These are phyloP conservation scores for Aphaenogaster floridana DNA, from an alignment of 1,140 invertebrate species.

Conservation along the genomic window DNA sequence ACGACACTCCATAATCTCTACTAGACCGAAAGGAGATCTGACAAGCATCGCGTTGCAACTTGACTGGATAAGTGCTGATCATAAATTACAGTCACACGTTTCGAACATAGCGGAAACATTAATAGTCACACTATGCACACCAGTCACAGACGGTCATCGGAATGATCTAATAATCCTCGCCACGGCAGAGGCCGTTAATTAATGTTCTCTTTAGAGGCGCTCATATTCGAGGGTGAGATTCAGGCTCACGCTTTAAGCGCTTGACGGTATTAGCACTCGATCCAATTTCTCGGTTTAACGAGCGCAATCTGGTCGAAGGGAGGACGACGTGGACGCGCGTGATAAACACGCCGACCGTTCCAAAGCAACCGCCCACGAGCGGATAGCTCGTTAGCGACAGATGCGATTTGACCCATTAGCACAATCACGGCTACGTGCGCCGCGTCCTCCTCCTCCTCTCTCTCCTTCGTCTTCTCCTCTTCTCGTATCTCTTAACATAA, in stretches of 20 bases:
- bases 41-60: not conserved
- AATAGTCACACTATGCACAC: slow-evolving; percentile 24
- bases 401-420: slow-evolving; percentile 79
- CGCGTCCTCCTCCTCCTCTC: slow-evolving; percentile 10
- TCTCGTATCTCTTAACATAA: slow-evolving; percentile 50
- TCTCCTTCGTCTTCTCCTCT: not conserved
- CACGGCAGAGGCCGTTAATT: slow-evolving; percentile 21
- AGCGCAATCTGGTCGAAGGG: slow-evolving; percentile 38
- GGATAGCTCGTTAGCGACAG: slow-evolving; percentile 66
- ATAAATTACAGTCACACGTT: slow-evolving; percentile 21
- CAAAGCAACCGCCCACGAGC: slow-evolving; percentile 46
- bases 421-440: slow-evolving; percentile 71
- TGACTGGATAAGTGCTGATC: slow-evolving; percentile 8
- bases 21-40: too few relatives aligned
- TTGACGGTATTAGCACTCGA: slow-evolving; percentile 33
- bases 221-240: slow-evolving; percentile 28
- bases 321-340: slow-evolving; percentile 26
- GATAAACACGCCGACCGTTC: slow-evolving; percentile 27
- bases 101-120: slow-evolving; percentile 24
- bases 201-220: slow-evolving; percentile 23
- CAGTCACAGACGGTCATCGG: not conserved
- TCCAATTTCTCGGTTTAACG: slow-evolving; percentile 62
- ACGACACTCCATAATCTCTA: not conserved
- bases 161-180: slow-evolving; percentile 47
- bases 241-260: not conserved